These are phyloP conservation scores for Chelidonichthys spinosus DNA, from an alignment of 2,797 vertebrate species.

Conservation along the genomic window DNA sequence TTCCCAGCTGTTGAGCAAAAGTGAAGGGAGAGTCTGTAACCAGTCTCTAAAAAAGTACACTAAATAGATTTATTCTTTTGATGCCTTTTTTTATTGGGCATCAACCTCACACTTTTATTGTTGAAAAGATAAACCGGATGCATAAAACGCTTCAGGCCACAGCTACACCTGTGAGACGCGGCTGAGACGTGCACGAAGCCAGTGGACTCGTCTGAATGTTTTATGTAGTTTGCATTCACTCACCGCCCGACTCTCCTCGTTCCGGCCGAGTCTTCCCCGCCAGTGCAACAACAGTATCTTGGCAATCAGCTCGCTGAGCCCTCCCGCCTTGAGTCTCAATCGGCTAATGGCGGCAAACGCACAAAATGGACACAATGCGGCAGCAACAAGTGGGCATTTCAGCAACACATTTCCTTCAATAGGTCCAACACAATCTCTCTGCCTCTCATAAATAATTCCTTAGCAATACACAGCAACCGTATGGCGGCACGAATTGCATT, in stretches of 20 bases:
- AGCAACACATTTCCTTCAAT: constrained; percentile 36
- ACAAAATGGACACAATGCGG: constrained; percentile 29
- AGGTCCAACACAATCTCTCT: constrained; percentile 39
- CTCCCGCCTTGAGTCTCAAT: constrained; percentile 35
- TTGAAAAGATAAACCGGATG: background rate
- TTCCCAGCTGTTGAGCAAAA: background rate
- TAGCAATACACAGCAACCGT: constrained; percentile 13
- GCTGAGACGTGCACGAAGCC: too few relatives aligned
- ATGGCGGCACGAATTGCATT: constrained; percentile 40
- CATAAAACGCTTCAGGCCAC: background rate
- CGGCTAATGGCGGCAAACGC: constrained; percentile 60
- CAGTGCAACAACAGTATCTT: constrained; percentile 32
- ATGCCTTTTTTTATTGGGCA: background rate
- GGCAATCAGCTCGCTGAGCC: constrained; percentile 44
- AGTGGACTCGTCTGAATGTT: background rate
- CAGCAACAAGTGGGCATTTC: constrained; percentile 49
- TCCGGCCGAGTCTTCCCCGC: constrained; percentile 12
- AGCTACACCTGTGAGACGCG: background rate
- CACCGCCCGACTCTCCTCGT: background rate
- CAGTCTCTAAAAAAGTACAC: background rate
- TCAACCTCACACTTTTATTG: background rate
- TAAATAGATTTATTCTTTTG: background rate
- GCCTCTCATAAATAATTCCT: constrained; percentile 53
- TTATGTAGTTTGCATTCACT: constrained; percentile 20
- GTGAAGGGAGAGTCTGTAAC: background rate